Percentiles rank a stretch among this genome's conserved stretches.
phyloP scores from a whole-genome alignment of 2,888 invertebrate species.

The Watsonalla binaria region DNA sequence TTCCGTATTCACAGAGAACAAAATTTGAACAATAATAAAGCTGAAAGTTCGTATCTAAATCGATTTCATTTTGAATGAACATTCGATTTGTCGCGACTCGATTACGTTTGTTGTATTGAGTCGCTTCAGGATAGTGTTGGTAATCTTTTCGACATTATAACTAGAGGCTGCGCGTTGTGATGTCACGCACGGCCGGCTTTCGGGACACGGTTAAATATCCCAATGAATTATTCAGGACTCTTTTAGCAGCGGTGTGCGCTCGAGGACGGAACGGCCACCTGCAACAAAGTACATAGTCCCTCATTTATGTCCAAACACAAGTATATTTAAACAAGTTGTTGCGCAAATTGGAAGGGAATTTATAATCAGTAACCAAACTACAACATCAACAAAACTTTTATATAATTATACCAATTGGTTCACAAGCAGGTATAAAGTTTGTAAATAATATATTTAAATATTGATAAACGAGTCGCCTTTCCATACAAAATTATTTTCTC shows the following conservation, averaged over 20 bases:
- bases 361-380: constrained; percentile 22
- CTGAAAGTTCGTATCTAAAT: constrained; percentile 6
- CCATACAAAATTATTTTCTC: too few species aligned
- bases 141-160: constrained; percentile 43
- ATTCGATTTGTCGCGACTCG: neutral
- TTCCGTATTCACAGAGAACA: constrained; percentile 1
- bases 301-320: constrained; percentile 54
- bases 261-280: constrained; percentile 57
- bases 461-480: too few species aligned
- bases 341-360: constrained; percentile 40
- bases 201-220: constrained; percentile 63
- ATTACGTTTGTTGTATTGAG: neutral
- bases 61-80: constrained; percentile 1
- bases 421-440: too few species aligned
- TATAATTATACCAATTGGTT: too few species aligned
- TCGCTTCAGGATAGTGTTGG: constrained; percentile 15
- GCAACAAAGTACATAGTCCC: constrained; percentile 68
- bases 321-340: constrained; percentile 41
- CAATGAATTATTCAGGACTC: constrained; percentile 72
- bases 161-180: constrained; percentile 35
- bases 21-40: constrained; percentile 7
- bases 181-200: constrained; percentile 40
- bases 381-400: neutral
- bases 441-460: neutral
- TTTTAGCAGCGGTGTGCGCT: constrained; percentile 56